These are phyloP conservation scores for Lerista edwardsae DNA, from an alignment of 2,797 vertebrate species.

Conservation along the genomic window DNA sequence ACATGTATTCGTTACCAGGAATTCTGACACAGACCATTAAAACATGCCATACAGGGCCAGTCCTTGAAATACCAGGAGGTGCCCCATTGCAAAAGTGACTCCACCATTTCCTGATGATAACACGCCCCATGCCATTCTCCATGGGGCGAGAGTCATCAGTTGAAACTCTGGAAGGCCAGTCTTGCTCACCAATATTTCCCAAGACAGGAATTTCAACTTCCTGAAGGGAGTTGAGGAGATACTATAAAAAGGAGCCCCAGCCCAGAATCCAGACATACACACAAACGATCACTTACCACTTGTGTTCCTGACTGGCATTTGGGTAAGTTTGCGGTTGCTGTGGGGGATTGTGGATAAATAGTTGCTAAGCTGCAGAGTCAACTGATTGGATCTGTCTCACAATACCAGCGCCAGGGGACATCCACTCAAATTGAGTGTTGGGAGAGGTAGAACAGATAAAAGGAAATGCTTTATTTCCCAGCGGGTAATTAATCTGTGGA, in stretches of 20 bases:
- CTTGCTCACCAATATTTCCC: constrained; percentile 21
- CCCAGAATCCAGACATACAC: constrained; percentile 49
- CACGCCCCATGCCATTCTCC: neutral
- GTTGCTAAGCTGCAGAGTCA: neutral
- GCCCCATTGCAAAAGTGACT: neutral
- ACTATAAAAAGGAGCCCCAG: constrained; percentile 51
- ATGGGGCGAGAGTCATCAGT: neutral
- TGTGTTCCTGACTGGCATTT: constrained; percentile 6
- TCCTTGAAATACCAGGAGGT: neutral
- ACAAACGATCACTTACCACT: neutral
- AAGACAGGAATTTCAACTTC: constrained; percentile 55
- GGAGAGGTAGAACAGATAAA: too few species aligned
- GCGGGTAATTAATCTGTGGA: too few species aligned
- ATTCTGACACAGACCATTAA: neutral
- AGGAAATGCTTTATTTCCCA: too few species aligned
- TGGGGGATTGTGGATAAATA: neutral
- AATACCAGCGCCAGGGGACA: too few species aligned
- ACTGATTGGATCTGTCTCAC: too few species aligned
- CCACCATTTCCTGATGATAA: neutral
- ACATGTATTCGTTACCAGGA: neutral
- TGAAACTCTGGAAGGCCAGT: neutral
- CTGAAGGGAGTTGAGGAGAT: constrained; percentile 50
- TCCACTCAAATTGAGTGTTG: too few species aligned
- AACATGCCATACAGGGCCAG: neutral
- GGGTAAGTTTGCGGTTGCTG: constrained; percentile 54